Evolutionary conservation across 1,140 invertebrate species (phyloP).

Genomic region (Theocolax elegans): DNA sequence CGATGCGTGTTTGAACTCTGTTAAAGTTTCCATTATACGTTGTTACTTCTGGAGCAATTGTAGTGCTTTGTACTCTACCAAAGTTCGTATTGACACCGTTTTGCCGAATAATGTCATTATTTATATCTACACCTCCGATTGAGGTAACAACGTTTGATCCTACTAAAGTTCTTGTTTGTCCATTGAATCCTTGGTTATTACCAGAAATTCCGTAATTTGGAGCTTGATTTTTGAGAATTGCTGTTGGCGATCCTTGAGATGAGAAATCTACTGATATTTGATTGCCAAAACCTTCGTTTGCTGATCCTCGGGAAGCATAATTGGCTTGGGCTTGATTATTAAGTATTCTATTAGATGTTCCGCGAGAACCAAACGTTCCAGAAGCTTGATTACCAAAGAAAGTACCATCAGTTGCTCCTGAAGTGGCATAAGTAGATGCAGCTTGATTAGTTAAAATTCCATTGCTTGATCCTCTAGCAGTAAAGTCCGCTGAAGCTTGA

Average conservation of each 20-base stretch:
- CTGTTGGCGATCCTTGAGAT: constrained; percentile 10
- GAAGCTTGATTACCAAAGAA: constrained; percentile 21
- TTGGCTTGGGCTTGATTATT: not conserved
- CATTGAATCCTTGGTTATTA: constrained; percentile 22
- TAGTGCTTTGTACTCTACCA: constrained; percentile 42
- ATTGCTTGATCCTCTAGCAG: not conserved
- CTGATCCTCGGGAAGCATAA: not conserved
- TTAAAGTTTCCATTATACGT: constrained; percentile 47
- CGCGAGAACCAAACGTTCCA: constrained; percentile 13
- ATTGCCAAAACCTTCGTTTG: constrained; percentile 13
- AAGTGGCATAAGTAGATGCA: not conserved
- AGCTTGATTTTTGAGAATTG: not conserved
- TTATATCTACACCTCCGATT: not conserved
- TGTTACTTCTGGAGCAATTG: constrained; percentile 46
- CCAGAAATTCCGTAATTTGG: not conserved
- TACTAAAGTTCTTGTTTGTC: constrained; percentile 33
- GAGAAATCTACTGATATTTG: constrained; percentile 18
- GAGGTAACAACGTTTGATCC: constrained; percentile 37
- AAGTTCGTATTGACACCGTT: constrained; percentile 50
- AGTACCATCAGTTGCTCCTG: not conserved
- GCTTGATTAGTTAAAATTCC: constrained; percentile 15
- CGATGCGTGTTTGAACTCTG: not conserved
- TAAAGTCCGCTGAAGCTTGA: not conserved
- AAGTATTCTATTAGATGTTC: not conserved
- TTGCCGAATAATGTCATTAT: constrained; percentile 15